These are phyloP conservation scores for Chaitophorus viminalis DNA, from an alignment of 2,888 invertebrate genomes.

Conservation along the genomic window DNA sequence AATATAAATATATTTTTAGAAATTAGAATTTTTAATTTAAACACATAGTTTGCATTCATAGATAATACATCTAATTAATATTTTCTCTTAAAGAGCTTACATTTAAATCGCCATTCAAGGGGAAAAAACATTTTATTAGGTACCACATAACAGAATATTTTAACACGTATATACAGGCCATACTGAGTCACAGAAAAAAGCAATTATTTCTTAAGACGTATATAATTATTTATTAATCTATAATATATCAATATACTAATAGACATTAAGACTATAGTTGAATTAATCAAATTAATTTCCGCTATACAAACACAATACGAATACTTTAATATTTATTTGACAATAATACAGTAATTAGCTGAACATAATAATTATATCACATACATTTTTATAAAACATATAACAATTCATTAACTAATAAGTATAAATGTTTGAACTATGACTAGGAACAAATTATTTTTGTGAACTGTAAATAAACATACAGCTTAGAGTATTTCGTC, in stretches of 20 bases:
- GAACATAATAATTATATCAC: background rate
- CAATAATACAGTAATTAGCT: background rate
- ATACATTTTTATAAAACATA: background rate
- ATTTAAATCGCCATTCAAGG: background rate
- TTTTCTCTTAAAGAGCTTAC: background rate
- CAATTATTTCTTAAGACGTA: background rate
- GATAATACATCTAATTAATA: background rate
- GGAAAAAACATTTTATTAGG: background rate
- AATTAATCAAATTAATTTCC: too few species aligned
- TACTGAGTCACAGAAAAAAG: background rate
- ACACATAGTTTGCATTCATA: background rate
- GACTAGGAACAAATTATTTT: slow-evolving; percentile 2
- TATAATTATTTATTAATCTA: background rate
- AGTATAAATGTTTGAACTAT: slow-evolving; percentile 8
- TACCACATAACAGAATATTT: background rate
- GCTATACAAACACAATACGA: too few species aligned
- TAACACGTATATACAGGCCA: background rate
- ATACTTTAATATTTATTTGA: background rate
- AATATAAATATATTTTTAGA: too few species aligned
- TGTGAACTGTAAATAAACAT: background rate
- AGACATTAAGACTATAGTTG: background rate
- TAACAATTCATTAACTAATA: background rate
- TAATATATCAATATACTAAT: background rate
- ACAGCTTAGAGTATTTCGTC: background rate
- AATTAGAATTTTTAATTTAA: too few species aligned